Evolutionary conservation across 2,113 vertebrate genomes (phyloP).

Genomic region (Lasiurus cinereus): DNA sequence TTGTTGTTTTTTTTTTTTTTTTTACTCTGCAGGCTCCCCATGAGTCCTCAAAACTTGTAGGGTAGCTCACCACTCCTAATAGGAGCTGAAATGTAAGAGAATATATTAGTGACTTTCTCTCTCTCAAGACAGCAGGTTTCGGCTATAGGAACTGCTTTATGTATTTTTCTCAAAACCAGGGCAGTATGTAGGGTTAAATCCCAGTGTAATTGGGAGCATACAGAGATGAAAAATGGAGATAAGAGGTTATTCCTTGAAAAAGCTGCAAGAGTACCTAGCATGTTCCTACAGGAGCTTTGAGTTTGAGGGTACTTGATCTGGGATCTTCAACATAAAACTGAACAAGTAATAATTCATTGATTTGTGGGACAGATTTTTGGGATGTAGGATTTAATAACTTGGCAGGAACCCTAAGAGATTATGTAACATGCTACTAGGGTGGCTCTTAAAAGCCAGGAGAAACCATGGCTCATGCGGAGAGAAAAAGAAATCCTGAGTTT

Average conservation of each 20-base stretch:
- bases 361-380: not conserved
- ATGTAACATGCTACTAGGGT: not conserved
- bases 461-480: not conserved
- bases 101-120: not conserved
- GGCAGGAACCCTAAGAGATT: not conserved
- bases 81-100: not conserved
- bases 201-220: not conserved
- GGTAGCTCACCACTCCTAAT: not conserved
- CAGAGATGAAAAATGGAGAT: not conserved
- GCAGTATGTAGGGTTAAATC: not conserved
- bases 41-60: not conserved
- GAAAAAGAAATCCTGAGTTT: not conserved
- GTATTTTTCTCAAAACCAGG: not conserved
- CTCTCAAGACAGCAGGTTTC: not conserved
- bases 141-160: not conserved
- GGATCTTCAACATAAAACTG: not conserved
- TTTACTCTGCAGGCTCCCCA: rapidly evolving
- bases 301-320: not conserved
- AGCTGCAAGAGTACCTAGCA: not conserved
- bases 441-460: not conserved
- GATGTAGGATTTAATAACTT: not conserved
- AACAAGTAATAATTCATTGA: not conserved
- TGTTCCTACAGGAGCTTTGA: not conserved
- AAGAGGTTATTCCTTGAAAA: not conserved
- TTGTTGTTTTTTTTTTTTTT: too few species aligned